phyloP scores from a whole-genome alignment of 2,797 vertebrate species.

The Falco berigora region DNA sequence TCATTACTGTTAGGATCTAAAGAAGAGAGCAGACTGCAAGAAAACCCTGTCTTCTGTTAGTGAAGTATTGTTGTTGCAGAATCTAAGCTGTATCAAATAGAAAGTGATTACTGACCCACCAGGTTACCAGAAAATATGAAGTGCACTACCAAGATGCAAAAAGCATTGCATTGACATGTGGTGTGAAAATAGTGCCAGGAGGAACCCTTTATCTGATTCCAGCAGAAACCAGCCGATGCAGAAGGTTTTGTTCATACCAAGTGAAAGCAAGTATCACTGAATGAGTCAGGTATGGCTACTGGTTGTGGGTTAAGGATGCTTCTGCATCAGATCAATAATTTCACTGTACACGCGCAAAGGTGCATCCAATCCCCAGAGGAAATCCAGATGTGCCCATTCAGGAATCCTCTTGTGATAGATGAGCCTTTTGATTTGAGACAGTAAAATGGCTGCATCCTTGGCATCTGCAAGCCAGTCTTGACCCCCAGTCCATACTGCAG shows the following conservation, averaged over 20 bases:
- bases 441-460: constrained; percentile 74
- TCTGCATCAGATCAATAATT: constrained; percentile 79
- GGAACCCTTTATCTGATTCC: background rate
- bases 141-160: background rate
- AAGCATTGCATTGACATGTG: background rate
- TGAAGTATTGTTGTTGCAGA: background rate
- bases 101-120: background rate
- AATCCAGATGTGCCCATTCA: constrained; percentile 90
- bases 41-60: background rate
- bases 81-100: background rate
- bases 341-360: constrained; percentile 77
- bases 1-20: background rate
- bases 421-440: constrained; percentile 79
- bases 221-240: background rate
- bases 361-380: constrained; percentile 89
- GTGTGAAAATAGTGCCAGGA: background rate
- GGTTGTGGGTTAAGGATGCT: background rate
- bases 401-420: constrained; percentile 80
- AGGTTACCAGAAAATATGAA: background rate
- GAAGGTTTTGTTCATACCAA: background rate
- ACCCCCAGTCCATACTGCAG: constrained; percentile 82
- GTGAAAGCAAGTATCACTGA: background rate
- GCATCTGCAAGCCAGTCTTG: constrained; percentile 82
- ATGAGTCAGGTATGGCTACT: background rate
- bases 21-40: background rate